A percentile compares a stretch with the other conserved stretches of the same genome.
Conservation (phyloP, 2,113 vertebrate species). For the Sclerurus mexicanus region DNA sequence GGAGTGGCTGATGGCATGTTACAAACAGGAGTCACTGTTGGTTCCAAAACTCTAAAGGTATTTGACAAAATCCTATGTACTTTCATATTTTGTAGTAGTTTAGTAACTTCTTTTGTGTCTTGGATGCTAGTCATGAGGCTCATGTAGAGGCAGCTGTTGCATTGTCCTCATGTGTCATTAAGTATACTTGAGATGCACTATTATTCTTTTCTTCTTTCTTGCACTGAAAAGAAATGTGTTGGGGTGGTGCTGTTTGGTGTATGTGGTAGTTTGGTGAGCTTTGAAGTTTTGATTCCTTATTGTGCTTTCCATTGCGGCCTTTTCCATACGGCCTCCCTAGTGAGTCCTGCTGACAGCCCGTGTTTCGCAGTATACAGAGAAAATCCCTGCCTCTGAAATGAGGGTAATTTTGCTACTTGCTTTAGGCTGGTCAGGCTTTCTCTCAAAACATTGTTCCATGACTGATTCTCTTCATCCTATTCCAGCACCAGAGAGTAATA, state of each 20-base stretch:
- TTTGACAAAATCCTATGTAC: neutral
- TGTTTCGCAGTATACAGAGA: neutral
- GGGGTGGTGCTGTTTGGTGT: neutral
- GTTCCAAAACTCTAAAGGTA: constrained; percentile 88
- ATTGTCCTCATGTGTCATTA: neutral
- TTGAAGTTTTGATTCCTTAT: constrained; percentile 9
- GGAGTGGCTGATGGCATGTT: constrained; percentile 95
- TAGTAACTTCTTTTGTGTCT: neutral
- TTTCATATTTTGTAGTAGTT: neutral
- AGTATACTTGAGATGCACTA: neutral
- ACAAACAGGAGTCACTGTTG: constrained; percentile 83
- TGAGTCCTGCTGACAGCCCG: neutral
- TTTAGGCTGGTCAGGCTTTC: constrained; percentile 7
- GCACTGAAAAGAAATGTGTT: neutral
- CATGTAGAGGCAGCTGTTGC: neutral
- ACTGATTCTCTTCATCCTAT: constrained; percentile 33
- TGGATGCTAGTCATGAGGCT: neutral
- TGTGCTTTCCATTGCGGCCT: neutral
- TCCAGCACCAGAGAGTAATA: constrained; percentile 10
- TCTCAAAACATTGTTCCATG: constrained; percentile 8
- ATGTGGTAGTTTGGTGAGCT: neutral
- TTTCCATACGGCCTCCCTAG: neutral
- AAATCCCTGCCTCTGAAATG: neutral
- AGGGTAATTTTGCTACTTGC: neutral
- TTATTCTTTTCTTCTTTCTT: neutral